phyloP scores from a whole-genome alignment of 2,888 invertebrate genomes.

The Oligia strigilis region DNA sequence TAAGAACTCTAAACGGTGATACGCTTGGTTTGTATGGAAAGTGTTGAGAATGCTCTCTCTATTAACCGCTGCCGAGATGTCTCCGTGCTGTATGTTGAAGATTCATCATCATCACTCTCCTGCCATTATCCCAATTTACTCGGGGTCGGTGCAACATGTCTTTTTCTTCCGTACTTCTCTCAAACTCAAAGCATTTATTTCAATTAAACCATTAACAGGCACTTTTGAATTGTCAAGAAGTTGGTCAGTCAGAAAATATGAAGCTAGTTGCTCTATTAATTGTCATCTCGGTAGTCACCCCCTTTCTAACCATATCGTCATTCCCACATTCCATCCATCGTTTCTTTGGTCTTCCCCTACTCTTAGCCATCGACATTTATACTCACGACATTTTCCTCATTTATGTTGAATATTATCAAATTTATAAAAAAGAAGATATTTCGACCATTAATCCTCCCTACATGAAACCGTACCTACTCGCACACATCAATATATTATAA shows the following conservation, averaged over 20 bases:
- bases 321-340: not conserved
- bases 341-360: not conserved
- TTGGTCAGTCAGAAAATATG: too few species aligned
- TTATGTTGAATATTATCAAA: not conserved
- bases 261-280: too few species aligned
- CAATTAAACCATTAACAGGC: too few species aligned
- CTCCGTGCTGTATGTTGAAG: too few species aligned
- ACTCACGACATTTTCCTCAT: not conserved
- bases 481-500: constrained; percentile 28
- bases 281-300: not conserved
- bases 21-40: not conserved
- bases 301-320: not conserved
- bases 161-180: not conserved
- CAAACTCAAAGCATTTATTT: too few species aligned
- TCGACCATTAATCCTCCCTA: too few species aligned
- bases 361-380: not conserved
- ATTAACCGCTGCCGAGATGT: not conserved
- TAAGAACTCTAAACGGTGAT: not conserved
- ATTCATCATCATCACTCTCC: too few species aligned
- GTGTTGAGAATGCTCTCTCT: not conserved
- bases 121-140: too few species aligned
- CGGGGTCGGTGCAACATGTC: too few species aligned
- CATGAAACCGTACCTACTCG: constrained; percentile 24
- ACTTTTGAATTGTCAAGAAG: too few species aligned
- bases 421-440: not conserved